Evolutionary conservation across 1,140 invertebrate species (phyloP).

Genomic region (Mercenaria mercenaria): DNA sequence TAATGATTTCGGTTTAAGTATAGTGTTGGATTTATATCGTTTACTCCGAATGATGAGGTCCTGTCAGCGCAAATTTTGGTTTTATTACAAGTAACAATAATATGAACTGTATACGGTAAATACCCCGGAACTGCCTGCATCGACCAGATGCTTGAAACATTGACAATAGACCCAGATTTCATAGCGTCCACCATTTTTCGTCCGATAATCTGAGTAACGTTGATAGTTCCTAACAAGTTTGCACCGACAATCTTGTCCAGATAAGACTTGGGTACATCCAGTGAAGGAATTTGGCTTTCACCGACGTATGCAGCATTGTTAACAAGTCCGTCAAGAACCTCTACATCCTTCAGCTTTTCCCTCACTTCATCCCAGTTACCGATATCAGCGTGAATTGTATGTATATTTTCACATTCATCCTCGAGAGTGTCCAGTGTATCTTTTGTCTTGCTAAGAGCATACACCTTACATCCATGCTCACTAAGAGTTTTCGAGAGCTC

Average conservation of each 20-base stretch:
- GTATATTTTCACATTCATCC: constrained; percentile 87
- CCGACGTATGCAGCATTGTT: constrained; percentile 92
- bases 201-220: constrained; percentile 90
- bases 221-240: constrained; percentile 94
- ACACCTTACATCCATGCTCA: constrained; percentile 33
- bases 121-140: not conserved
- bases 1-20: too few relatives aligned
- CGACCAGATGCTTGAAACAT: constrained; percentile 92
- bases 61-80: too few relatives aligned
- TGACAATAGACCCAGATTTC: constrained; percentile 92
- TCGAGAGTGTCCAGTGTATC: not conserved
- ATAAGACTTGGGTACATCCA: constrained; percentile 89
- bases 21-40: too few relatives aligned
- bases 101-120: too few relatives aligned
- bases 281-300: constrained; percentile 88
- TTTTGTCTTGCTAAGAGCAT: constrained; percentile 32
- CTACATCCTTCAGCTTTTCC: constrained; percentile 87
- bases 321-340: constrained; percentile 91
- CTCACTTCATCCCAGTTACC: constrained; percentile 91
- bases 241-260: constrained; percentile 91
- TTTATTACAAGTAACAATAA: too few relatives aligned
- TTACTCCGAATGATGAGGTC: too few relatives aligned
- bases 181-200: constrained; percentile 89
- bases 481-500: not conserved
- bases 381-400: constrained; percentile 90